Evolutionary conservation across 2,113 vertebrate species (phyloP), one percentile per base, ranked within the genome.

Genomic region (Alosa alosa): DNA sequence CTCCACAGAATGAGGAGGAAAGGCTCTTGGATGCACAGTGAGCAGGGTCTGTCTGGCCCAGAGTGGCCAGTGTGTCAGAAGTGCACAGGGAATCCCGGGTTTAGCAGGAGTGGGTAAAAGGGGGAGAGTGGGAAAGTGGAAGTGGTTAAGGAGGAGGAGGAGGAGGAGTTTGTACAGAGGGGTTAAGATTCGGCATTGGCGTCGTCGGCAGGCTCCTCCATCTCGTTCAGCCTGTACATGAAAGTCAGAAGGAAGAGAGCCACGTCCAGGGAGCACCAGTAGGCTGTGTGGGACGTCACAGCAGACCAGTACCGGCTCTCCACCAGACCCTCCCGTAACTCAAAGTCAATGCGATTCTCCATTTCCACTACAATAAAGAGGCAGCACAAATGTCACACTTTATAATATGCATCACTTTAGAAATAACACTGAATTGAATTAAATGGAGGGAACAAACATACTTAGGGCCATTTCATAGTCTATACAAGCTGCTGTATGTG

Each of bases 261-360:
- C 47, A 99, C 95, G 81, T 99, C 98, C 90, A 97, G 95, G 2
- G 98, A 99, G 20, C 97, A 99, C 98, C 98, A 99, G 11, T 99
- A 99, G 81, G 97, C 97, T 1, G 98, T 99, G 91, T 99, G 98
- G 0, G 98, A 99, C 0, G 98, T 99, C 93, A 99, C 97, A 0
- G 97, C 96, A 0, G 98, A 98, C 98, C 97, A 98, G 87, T 98
- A 99, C 84, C 98, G 96, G 94, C 97, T 99, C 92, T 99, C 97
- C 94, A 99, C 98, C 0, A 99, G 91, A 83, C 98, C 97, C 92
- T 99, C 98, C 89, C 97, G 93, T 91, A 99, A 95, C 92, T 99
- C 98, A 57, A 97, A 99, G 91, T 99, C 98, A 1, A 99, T 97
- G 90, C 98, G 96, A 90, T 96, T 92, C 90, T 99, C 97, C 95